Conservation (phyloP, 2,888 invertebrate genomes). For the Rosalia funebris region DNA sequence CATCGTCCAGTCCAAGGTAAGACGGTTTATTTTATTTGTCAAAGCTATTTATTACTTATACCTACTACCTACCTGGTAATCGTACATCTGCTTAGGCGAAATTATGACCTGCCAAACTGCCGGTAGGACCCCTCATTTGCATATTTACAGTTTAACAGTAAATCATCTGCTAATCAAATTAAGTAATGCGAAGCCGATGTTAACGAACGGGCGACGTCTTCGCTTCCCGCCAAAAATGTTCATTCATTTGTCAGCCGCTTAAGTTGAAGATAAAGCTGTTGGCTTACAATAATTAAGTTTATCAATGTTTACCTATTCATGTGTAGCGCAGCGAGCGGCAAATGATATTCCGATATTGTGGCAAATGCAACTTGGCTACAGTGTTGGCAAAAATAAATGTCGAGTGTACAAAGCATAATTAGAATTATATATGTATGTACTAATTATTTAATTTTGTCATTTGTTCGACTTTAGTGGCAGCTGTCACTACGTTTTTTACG, state of each 20-base stretch:
- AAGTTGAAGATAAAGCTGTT: not conserved
- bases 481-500: no score
- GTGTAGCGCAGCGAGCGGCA: not conserved
- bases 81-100: not conserved
- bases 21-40: not conserved
- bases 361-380: no score
- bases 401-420: no score
- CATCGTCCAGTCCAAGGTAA: conserved; percentile 44
- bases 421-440: no score
- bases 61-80: no score
- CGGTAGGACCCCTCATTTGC: not conserved
- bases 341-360: not conserved
- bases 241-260: not conserved
- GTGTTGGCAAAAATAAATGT: no score
- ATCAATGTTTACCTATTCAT: not conserved
- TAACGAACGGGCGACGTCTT: not conserved
- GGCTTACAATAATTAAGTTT: not conserved
- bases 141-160: not conserved
- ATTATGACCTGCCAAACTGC: not conserved
- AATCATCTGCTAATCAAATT: not conserved
- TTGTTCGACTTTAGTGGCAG: no score
- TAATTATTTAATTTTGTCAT: no score
- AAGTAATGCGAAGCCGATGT: not conserved
- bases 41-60: no score
- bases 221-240: not conserved